phyloP scores from a whole-genome alignment of 2,113 vertebrate genomes.

The Sapajus apella region DNA sequence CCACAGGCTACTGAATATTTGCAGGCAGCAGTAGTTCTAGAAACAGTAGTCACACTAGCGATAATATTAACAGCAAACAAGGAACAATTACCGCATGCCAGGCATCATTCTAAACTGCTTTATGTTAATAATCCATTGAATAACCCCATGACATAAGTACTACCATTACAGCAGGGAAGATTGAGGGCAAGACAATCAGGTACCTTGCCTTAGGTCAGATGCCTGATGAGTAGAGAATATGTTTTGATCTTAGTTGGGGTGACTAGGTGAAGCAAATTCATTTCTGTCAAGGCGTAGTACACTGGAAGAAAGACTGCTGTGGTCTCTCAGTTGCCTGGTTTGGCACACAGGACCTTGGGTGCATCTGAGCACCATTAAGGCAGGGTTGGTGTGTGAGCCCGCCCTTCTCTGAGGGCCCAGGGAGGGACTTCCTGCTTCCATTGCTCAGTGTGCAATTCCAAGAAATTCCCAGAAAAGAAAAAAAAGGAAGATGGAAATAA shows the following conservation, averaged over 20 bases:
- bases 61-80: fast-evolving
- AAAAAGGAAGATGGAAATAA: neutral
- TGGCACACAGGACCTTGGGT: neutral
- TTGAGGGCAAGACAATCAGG: neutral
- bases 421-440: neutral
- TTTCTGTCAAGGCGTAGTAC: neutral
- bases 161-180: neutral
- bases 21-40: neutral
- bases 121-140: neutral
- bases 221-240: neutral
- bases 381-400: neutral
- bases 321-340: neutral
- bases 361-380: neutral
- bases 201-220: neutral
- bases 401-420: neutral
- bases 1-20: neutral
- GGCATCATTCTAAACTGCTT: neutral
- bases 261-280: neutral
- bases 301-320: neutral
- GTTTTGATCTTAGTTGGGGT: neutral
- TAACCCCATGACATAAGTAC: neutral
- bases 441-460: neutral
- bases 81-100: neutral
- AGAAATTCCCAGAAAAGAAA: neutral
- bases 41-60: neutral